A percentile compares a stretch with the other conserved stretches of the same genome.
These are phyloP conservation scores for Anthonomus grandis DNA, from an alignment of 1,140 invertebrate species.

Conservation along the genomic window DNA sequence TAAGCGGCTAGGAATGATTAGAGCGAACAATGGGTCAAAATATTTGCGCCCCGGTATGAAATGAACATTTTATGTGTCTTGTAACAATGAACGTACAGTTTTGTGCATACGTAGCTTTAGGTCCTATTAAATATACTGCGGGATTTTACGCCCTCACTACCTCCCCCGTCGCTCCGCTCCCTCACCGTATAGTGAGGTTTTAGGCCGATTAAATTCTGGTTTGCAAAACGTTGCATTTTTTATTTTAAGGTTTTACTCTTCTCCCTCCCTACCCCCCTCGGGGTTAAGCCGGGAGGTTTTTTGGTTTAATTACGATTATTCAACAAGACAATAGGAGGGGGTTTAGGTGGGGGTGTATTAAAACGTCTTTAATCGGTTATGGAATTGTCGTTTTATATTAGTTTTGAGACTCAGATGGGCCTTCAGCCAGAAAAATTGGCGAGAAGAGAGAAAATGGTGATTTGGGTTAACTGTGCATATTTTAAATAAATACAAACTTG, in stretches of 20 bases:
- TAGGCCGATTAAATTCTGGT: too few relatives aligned
- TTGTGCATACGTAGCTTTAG: slow-evolving; percentile 18
- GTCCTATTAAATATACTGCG: slow-evolving; percentile 14
- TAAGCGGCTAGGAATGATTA: slow-evolving; percentile 14
- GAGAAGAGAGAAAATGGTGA: too few relatives aligned
- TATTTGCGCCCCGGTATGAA: slow-evolving; percentile 11
- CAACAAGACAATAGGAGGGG: too few relatives aligned
- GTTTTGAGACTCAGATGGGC: too few relatives aligned
- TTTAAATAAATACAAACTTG: too few relatives aligned
- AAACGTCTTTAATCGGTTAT: too few relatives aligned
- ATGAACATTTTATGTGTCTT: slow-evolving; percentile 18
- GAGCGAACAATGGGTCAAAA: slow-evolving; percentile 14
- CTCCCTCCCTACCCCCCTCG: neutral
- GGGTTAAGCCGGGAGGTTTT: too few relatives aligned
- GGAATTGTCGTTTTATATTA: too few relatives aligned
- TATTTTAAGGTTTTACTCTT: neutral
- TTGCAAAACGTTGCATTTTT: slow-evolving; percentile 6
- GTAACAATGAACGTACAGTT: slow-evolving; percentile 14
- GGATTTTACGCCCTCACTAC: slow-evolving; percentile 8
- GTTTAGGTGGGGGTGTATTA: too few relatives aligned
- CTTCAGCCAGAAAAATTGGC: too few relatives aligned
- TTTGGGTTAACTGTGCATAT: too few relatives aligned
- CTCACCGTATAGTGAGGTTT: neutral
- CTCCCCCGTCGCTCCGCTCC: slow-evolving; percentile 4
- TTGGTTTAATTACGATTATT: too few relatives aligned